Evolutionary conservation across 2,113 vertebrate genomes (phyloP).

Genomic region (Pica pica): DNA sequence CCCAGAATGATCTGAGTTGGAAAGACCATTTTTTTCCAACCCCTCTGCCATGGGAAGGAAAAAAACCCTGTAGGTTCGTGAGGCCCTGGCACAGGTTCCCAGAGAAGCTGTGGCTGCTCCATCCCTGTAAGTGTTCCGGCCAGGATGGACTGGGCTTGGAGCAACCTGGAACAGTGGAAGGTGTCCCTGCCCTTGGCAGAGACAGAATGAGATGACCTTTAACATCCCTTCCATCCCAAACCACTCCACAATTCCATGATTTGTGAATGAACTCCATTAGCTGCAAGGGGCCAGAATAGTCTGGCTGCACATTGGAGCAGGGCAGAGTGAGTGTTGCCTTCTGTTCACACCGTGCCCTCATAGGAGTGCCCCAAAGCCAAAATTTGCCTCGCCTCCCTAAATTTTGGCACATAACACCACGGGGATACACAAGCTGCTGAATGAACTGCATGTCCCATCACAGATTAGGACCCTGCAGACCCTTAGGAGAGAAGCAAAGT

Average conservation of each 20-base stretch:
- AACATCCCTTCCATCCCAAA: not conserved
- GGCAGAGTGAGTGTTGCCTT: not conserved
- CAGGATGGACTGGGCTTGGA: not conserved
- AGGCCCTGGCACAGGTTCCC: not conserved
- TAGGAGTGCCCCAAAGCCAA: not conserved
- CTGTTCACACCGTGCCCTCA: not conserved
- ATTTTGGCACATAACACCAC: not conserved
- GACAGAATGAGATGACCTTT: not conserved
- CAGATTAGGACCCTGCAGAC: not conserved
- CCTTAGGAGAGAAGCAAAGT: not conserved
- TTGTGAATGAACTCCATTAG: not conserved
- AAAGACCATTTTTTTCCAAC: not conserved
- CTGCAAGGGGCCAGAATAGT: not conserved
- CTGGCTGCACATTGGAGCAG: not conserved
- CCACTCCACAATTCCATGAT: not conserved
- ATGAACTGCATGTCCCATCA: accelerated
- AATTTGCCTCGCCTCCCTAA: not conserved
- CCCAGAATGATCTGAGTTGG: not conserved
- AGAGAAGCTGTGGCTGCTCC: not conserved
- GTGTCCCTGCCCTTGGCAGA: not conserved
- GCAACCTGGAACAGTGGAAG: not conserved
- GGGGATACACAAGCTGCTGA: not conserved
- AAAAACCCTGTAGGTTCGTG: not conserved
- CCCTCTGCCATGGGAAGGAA: not conserved
- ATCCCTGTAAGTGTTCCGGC: not conserved